Conservation (phyloP, 2,797 vertebrate genomes). For the Hemitrygon akajei region DNA sequence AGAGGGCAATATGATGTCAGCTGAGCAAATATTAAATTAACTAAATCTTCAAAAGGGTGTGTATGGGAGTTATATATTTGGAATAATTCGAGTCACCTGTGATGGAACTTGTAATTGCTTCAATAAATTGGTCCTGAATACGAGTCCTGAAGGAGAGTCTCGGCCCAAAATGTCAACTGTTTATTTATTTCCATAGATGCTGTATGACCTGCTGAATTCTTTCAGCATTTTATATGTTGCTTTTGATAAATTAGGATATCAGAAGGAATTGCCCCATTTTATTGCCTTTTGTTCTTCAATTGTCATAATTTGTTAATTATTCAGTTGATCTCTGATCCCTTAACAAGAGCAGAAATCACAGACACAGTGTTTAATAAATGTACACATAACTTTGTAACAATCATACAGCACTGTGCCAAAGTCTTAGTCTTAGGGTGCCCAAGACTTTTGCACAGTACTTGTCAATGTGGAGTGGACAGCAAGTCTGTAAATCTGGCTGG, state of each 20-base stretch:
- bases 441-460: too few species aligned
- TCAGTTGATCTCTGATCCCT: background rate
- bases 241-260: background rate
- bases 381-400: background rate
- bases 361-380: background rate
- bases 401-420: too few species aligned
- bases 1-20: background rate
- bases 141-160: too few species aligned
- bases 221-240: too few species aligned
- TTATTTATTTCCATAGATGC: too few species aligned
- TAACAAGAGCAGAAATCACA: background rate
- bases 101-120: background rate
- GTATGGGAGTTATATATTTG: too few species aligned
- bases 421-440: too few species aligned
- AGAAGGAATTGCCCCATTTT: background rate
- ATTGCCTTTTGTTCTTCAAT: background rate
- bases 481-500: too few species aligned
- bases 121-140: too few species aligned
- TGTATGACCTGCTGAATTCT: too few species aligned
- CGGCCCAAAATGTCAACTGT: too few species aligned
- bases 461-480: too few species aligned
- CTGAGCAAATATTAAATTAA: background rate
- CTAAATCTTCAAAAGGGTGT: background rate
- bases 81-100: background rate
- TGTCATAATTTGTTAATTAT: background rate